Evolutionary conservation across 2,113 vertebrate species (phyloP).

Genomic region (Dipodomys merriami): DNA sequence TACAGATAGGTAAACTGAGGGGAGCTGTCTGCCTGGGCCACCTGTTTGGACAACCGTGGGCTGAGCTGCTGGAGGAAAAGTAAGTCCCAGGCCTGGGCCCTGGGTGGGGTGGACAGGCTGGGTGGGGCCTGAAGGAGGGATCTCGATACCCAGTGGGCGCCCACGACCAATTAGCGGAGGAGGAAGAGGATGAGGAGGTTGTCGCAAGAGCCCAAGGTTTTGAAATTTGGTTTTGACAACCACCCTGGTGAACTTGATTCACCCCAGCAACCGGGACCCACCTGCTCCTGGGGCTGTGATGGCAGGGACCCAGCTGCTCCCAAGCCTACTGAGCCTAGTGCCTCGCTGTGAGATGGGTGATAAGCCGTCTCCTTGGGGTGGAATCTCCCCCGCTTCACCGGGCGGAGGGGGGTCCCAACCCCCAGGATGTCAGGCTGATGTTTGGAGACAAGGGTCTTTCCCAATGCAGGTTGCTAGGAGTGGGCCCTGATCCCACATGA

Average conservation of each 20-base stretch:
- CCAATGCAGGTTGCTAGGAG: not conserved
- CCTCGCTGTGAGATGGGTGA: accelerated
- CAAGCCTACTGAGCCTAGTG: no score
- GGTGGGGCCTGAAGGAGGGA: constrained; percentile 3
- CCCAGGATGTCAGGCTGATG: not conserved
- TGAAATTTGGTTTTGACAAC: constrained; percentile 53
- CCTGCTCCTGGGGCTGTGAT: not conserved
- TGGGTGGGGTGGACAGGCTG: not conserved
- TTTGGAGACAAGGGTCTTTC: not conserved
- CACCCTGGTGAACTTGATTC: constrained; percentile 16
- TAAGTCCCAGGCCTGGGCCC: not conserved
- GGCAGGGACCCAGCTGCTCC: not conserved
- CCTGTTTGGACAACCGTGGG: no score
- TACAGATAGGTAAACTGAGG: not conserved
- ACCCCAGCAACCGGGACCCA: not conserved
- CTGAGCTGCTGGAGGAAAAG: not conserved
- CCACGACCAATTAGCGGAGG: constrained; percentile 2
- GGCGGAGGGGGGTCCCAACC: not conserved
- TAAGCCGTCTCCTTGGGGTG: not conserved
- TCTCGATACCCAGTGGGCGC: not conserved
- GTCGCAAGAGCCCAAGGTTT: constrained; percentile 67
- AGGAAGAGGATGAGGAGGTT: constrained; percentile 29
- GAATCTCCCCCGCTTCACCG: not conserved
- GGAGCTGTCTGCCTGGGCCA: accelerated
- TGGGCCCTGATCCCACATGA: not conserved